Percentiles rank a stretch among this genome's conserved stretches.
Evolutionary conservation across 1,140 invertebrate species (phyloP).

Genomic region (Zaprionus tsacasi): DNA sequence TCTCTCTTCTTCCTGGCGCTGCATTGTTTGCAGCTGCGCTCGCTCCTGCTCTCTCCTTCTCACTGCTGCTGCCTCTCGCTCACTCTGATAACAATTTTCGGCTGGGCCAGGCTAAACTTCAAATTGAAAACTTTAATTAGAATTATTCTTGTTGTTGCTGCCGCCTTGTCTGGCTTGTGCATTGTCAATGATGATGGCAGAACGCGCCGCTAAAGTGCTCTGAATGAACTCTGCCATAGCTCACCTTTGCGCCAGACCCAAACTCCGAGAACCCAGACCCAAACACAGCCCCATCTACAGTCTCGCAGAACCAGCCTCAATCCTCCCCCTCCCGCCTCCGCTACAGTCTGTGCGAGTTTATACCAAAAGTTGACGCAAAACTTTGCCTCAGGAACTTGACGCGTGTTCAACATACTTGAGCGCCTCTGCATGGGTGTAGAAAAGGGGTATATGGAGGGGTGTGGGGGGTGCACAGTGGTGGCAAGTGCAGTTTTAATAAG

Average conservation of each 20-base stretch:
- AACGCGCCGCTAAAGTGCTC: slow-evolving; percentile 53
- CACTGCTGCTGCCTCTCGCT: slow-evolving; percentile 20
- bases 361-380: slow-evolving; percentile 77
- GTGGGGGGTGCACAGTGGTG: slow-evolving; percentile 21
- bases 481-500: slow-evolving; percentile 82
- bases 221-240: slow-evolving; percentile 42
- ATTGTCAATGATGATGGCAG: slow-evolving; percentile 61
- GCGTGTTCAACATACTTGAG: slow-evolving; percentile 82
- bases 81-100: slow-evolving; percentile 65
- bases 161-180: slow-evolving; percentile 45
- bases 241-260: slow-evolving; percentile 47
- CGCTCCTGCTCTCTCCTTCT: not conserved
- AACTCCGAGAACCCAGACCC: not conserved
- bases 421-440: slow-evolving; percentile 48
- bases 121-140: slow-evolving; percentile 83
- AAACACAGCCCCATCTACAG: not conserved
- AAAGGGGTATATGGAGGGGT: not conserved
- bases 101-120: slow-evolving; percentile 61
- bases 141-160: slow-evolving; percentile 67
- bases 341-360: slow-evolving; percentile 2
- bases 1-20: too few relatives aligned
- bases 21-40: slow-evolving; percentile 68
- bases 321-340: too few relatives aligned
- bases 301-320: too few relatives aligned
- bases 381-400: slow-evolving; percentile 78